Percentiles rank a stretch among this genome's conserved stretches.
These are phyloP conservation scores for Phycodurus eques DNA, from an alignment of 2,113 vertebrate genomes.

Conservation along the genomic window DNA sequence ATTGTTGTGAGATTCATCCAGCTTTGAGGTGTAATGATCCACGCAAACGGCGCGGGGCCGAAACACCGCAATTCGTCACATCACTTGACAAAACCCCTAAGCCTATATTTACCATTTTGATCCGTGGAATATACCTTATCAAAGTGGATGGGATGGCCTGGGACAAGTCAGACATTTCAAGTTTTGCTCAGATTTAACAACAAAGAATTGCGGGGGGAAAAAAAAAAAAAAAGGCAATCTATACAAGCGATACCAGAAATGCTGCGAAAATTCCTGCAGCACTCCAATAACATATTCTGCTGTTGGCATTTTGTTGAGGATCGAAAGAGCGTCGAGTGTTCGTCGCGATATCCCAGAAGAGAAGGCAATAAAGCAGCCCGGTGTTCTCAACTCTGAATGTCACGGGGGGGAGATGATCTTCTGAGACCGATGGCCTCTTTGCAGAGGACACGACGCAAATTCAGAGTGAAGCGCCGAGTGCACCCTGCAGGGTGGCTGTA, in stretches of 20 bases:
- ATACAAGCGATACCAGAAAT: slow-evolving; percentile 16
- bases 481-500: slow-evolving; percentile 27
- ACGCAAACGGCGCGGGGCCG: background rate
- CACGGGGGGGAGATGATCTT: slow-evolving; percentile 43
- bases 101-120: background rate
- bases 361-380: slow-evolving; percentile 27
- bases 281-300: slow-evolving; percentile 16
- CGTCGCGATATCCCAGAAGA: slow-evolving; percentile 14
- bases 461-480: slow-evolving; percentile 31
- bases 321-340: slow-evolving; percentile 18
- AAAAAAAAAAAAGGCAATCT: background rate
- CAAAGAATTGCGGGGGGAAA: background rate
- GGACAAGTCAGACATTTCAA: background rate
- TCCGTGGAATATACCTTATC: background rate
- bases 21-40: background rate
- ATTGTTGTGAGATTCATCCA: background rate
- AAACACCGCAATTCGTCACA: background rate
- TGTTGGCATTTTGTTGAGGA: slow-evolving; percentile 10
- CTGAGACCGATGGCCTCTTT: slow-evolving; percentile 26
- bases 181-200: background rate
- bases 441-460: slow-evolving; percentile 31
- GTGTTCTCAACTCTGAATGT: slow-evolving; percentile 35
- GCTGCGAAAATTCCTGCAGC: slow-evolving; percentile 5
- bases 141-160: background rate
- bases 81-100: background rate